These are phyloP conservation scores for Willowsia nigromaculata DNA, from an alignment of 2,888 invertebrate species.

Conservation along the genomic window DNA sequence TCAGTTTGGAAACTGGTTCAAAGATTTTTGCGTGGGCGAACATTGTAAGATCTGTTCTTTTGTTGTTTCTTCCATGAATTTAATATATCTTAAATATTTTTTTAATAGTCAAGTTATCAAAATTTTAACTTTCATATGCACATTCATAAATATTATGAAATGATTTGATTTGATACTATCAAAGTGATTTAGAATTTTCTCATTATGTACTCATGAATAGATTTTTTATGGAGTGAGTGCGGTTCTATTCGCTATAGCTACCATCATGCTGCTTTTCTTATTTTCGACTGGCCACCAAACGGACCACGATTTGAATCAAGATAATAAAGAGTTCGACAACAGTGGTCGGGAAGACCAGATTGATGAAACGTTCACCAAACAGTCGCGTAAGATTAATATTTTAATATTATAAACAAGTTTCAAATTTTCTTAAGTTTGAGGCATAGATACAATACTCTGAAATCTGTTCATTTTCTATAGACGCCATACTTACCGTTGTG, in stretches of 20 bases:
- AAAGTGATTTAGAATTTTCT: neutral
- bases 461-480: neutral
- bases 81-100: neutral
- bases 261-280: neutral
- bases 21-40: slow-evolving; percentile 40
- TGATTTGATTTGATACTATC: no score
- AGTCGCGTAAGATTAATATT: slow-evolving; percentile 28
- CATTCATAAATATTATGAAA: no score
- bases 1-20: slow-evolving; percentile 47
- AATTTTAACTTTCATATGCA: no score
- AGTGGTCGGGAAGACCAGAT: neutral
- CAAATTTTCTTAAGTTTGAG: neutral
- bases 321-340: neutral
- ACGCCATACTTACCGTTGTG: neutral
- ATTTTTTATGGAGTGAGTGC: neutral
- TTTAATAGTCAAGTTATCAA: neutral
- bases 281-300: neutral
- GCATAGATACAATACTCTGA: neutral
- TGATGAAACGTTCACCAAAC: neutral
- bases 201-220: neutral
- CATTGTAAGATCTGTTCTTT: slow-evolving; percentile 15
- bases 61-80: no score
- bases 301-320: neutral
- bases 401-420: no score
- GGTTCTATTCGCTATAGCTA: neutral